Evolutionary conservation across 2,797 vertebrate genomes (phyloP).

Genomic region (Balearica regulorum): DNA sequence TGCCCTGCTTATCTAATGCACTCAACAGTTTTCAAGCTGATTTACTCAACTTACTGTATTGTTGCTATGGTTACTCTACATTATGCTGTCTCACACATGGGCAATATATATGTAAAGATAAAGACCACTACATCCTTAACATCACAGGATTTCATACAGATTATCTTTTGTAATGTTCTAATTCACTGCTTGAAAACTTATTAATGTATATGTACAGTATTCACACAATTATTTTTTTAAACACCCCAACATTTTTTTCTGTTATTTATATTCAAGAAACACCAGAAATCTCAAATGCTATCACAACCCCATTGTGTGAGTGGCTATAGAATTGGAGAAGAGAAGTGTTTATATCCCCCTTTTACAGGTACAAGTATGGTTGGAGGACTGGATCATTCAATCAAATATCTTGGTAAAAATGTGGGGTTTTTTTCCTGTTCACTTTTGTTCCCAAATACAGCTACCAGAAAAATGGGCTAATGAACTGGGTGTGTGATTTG

Average conservation of each 20-base stretch:
- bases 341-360: background rate
- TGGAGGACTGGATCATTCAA: background rate
- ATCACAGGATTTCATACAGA: background rate
- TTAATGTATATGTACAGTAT: background rate
- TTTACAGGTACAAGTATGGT: background rate
- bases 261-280: background rate
- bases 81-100: background rate
- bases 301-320: background rate
- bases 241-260: background rate
- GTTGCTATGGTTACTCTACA: constrained; percentile 37
- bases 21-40: background rate
- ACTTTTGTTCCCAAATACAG: background rate
- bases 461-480: background rate
- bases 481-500: background rate
- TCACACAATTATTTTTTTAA: background rate
- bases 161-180: background rate
- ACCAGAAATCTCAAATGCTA: background rate
- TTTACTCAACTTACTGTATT: background rate
- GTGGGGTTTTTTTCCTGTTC: background rate
- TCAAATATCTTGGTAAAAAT: background rate
- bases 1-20: background rate
- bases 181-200: background rate
- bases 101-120: background rate
- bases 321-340: background rate
- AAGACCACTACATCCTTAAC: background rate